Evolutionary conservation across 2,113 vertebrate genomes (phyloP).

Genomic region (Eudyptes chrysolophus): DNA sequence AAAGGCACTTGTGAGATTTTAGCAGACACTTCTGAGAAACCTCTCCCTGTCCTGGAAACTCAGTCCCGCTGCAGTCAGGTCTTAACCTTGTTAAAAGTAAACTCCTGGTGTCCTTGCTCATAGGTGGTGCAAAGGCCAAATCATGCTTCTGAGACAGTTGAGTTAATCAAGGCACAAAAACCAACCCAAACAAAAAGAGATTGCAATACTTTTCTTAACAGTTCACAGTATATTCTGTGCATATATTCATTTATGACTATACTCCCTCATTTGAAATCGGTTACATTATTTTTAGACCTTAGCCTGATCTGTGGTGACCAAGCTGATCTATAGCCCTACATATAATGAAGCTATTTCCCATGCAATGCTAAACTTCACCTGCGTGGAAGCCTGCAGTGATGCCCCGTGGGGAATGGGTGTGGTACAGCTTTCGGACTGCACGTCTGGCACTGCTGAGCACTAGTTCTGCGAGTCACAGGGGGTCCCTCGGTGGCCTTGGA

Average conservation of each 20-base stretch:
- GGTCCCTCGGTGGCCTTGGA: background rate
- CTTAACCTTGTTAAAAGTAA: background rate
- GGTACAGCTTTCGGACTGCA: background rate
- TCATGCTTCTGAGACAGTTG: background rate
- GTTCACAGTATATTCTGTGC: background rate
- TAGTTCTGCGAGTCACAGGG: background rate
- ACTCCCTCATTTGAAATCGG: background rate
- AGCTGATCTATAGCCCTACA: background rate
- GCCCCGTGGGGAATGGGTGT: background rate
- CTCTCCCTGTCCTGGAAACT: background rate
- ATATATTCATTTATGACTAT: background rate
- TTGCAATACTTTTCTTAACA: background rate
- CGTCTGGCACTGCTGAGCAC: background rate
- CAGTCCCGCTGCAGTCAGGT: background rate
- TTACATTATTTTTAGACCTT: background rate
- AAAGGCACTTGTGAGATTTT: background rate
- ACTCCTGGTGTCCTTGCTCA: background rate
- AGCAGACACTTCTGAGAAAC: background rate
- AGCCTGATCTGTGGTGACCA: background rate
- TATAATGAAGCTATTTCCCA: background rate
- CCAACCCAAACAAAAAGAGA: background rate
- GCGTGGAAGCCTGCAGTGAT: background rate
- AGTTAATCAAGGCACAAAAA: background rate
- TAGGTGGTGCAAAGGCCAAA: background rate
- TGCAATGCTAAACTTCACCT: accelerated